Evolutionary conservation across 2,113 vertebrate species (phyloP).

Genomic region (Dipodomys spectabilis): DNA sequence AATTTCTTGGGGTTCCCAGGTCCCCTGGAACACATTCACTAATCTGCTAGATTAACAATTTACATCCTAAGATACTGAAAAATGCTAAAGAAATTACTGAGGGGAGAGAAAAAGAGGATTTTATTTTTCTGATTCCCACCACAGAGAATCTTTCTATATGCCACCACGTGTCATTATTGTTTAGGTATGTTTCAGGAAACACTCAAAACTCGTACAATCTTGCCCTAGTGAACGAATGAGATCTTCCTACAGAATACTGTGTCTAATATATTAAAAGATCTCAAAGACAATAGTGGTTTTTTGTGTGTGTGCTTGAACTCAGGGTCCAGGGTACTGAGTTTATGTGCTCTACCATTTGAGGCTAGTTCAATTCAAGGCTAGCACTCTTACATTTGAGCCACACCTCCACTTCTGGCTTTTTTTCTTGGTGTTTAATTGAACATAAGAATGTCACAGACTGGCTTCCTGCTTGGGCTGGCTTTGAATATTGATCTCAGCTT

Average conservation of each 20-base stretch:
- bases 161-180: neutral
- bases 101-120: neutral
- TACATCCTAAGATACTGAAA: neutral
- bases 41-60: neutral
- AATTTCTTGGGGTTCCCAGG: neutral
- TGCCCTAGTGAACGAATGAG: neutral
- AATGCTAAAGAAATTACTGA: neutral
- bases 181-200: neutral
- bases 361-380: too few species aligned
- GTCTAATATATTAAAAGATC: neutral
- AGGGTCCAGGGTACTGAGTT: too few species aligned
- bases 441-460: too few species aligned
- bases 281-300: neutral
- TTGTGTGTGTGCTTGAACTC: too few species aligned
- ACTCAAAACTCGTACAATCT: neutral
- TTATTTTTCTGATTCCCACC: neutral
- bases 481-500: neutral
- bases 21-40: neutral
- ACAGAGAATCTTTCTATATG: neutral
- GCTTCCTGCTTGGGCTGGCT: neutral
- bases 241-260: neutral
- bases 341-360: too few species aligned
- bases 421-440: too few species aligned
- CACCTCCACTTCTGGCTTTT: too few species aligned
- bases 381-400: too few species aligned